phyloP scores from a whole-genome alignment of 2,797 vertebrate genomes.

The Decapterus maruadsi region DNA sequence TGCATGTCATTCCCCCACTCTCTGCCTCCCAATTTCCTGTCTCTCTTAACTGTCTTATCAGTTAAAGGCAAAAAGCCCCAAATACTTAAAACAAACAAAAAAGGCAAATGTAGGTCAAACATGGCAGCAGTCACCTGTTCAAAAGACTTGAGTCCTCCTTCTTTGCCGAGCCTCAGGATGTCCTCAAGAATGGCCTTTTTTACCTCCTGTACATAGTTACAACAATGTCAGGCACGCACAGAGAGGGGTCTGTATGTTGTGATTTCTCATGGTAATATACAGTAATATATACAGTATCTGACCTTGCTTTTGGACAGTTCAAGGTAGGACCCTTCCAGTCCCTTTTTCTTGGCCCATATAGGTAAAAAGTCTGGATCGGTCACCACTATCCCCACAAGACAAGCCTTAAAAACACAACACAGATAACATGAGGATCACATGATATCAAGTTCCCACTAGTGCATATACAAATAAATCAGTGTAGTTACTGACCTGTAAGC shows the following conservation, averaged over 20 bases:
- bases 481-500: conserved; percentile 89
- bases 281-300: too few relatives aligned
- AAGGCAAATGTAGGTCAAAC: not conserved
- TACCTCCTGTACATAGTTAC: conserved; percentile 85
- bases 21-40: too few relatives aligned
- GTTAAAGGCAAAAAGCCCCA: too few relatives aligned
- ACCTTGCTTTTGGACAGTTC: conserved; percentile 93
- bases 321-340: conserved; percentile 88
- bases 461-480: not conserved
- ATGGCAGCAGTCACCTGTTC: conserved; percentile 90
- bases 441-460: not conserved
- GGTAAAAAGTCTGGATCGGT: conserved; percentile 91
- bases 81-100: too few relatives aligned
- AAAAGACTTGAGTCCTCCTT: conserved; percentile 95
- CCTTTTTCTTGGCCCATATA: conserved; percentile 91
- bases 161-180: conserved; percentile 91
- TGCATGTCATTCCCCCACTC: too few relatives aligned
- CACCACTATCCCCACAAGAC: conserved; percentile 92
- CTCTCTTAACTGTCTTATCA: too few relatives aligned
- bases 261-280: not conserved
- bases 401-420: conserved; percentile 84
- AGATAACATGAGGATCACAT: not conserved
- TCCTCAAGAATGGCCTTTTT: conserved; percentile 92
- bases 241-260: not conserved
- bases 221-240: not conserved